Base-by-base conservation (phyloP, 2,888 invertebrate genomes). In the Chloroclystis v-ata region DNA sequence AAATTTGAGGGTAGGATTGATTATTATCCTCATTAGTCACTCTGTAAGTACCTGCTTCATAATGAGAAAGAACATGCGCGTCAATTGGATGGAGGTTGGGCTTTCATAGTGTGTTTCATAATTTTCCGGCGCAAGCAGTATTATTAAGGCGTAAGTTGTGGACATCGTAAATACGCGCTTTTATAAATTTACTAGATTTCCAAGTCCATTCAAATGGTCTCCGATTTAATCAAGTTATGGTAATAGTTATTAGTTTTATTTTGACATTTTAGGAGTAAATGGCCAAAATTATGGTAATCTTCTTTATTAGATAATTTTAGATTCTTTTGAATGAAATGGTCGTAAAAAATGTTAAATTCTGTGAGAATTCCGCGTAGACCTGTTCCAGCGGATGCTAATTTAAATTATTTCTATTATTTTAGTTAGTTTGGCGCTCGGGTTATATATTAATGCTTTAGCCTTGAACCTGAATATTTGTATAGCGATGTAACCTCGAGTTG, bases 131-230 rank as follows among this genome's bases (percentile, higher is more conserved):
- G 26, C 26, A 8, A 1, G 26, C 26, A n/a, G n/a, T n/a, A n/a
- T n/a, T n/a, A 30, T 30, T 12, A 11, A 12, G 29, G 8, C 9
- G n/a, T n/a, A n/a, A n/a, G n/a, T n/a, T n/a, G n/a, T n/a, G n/a
- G n/a, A n/a, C n/a, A n/a, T 20, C 14, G n/a, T 46, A 45, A 45
- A 49, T 41, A 49, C 32, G 13, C 8, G 40, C 28, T 45, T 29
- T 24, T 16, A 10, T 26, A 25, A 30, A 16, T 28, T 33, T 16
- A 5, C n/a, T 10, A 33, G 33, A 33, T 7, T 33, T 20, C 7
- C 8, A 11, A 10, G 16, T 16, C 35, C 11, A 28, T 37, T 37
- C 28, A 32, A 10, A 28, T n/a, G n/a, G n/a, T 33, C 8, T 10
- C 33, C 39, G 29, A 20, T 38, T 28, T 25, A 25, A 7, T 9